Evolutionary conservation across 2,113 vertebrate genomes (phyloP).

Genomic region (Engraulis encrasicolus): DNA sequence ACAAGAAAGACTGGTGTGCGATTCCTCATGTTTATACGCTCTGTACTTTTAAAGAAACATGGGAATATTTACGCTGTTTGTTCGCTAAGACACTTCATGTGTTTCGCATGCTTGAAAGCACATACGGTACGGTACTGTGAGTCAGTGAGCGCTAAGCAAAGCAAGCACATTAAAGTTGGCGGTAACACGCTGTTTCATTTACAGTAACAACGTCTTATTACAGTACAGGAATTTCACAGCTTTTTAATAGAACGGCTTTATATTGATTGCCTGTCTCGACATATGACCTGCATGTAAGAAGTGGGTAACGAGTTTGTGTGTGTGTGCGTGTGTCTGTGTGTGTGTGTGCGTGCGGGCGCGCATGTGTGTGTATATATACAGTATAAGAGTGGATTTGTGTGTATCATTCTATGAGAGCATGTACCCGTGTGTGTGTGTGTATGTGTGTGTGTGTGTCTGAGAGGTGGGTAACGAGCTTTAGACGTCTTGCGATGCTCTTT

Average conservation of each 20-base stretch:
- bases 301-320: conserved; percentile 32
- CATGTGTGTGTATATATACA: too few species aligned
- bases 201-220: not conserved
- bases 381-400: too few species aligned
- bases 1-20: not conserved
- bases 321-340: too few species aligned
- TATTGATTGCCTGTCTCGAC: conserved; percentile 17
- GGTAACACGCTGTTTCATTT: conserved; percentile 4
- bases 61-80: not conserved
- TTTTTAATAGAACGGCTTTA: conserved; percentile 23
- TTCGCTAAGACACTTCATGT: not conserved
- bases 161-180: not conserved
- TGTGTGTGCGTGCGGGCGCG: too few species aligned
- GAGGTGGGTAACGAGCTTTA: conserved; percentile 34
- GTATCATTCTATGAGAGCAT: too few species aligned
- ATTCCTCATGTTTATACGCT: not conserved
- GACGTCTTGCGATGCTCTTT: conserved; percentile 19
- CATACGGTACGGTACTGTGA: too few species aligned
- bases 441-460: too few species aligned
- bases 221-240: not conserved
- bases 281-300: conserved; percentile 42
- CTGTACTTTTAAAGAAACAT: not conserved
- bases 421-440: too few species aligned
- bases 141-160: too few species aligned
- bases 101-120: not conserved